These are phyloP conservation scores for Habroteleia sp. DNA, from an alignment of 2,888 invertebrate species.

Conservation along the genomic window DNA sequence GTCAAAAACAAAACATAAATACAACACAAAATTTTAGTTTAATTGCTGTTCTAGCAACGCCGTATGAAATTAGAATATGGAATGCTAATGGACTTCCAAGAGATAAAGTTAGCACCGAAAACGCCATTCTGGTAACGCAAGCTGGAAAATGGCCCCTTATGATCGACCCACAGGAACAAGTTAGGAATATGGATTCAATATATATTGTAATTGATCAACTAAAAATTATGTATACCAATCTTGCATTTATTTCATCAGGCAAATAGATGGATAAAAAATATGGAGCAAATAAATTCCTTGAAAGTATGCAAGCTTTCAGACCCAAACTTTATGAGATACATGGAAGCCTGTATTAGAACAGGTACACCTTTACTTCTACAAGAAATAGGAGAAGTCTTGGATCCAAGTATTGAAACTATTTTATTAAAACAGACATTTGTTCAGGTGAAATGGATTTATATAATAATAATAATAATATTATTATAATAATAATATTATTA, in stretches of 20 bases:
- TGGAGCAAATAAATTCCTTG: slow-evolving; percentile 89
- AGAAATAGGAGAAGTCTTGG: slow-evolving; percentile 93
- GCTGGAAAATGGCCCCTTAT: slow-evolving; percentile 93
- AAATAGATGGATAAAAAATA: slow-evolving; percentile 94
- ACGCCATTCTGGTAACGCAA: slow-evolving; percentile 93
- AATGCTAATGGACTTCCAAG: slow-evolving; percentile 93
- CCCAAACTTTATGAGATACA: slow-evolving; percentile 86
- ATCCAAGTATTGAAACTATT: slow-evolving; percentile 92
- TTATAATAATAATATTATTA: too few species aligned
- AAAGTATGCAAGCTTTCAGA: slow-evolving; percentile 91
- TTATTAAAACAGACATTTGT: slow-evolving; percentile 90
- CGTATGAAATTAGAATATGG: slow-evolving; percentile 94
- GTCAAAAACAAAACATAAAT: slow-evolving; percentile 86
- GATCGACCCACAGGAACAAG: slow-evolving; percentile 97
- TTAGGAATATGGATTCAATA: too few species aligned
- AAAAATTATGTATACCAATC: too few species aligned
- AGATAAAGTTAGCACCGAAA: slow-evolving; percentile 94
- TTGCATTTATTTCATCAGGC: too few species aligned
- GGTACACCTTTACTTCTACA: slow-evolving; percentile 94
- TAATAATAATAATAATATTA: too few species aligned
- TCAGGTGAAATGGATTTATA: too few species aligned
- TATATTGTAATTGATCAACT: too few species aligned
- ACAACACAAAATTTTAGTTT: slow-evolving; percentile 87
- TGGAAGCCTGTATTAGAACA: slow-evolving; percentile 91
- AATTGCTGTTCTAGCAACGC: slow-evolving; percentile 88